Percentiles rank a stretch among this genome's conserved stretches.
Conservation (phyloP, 2,113 vertebrate species). For the Istiophorus platypterus region DNA sequence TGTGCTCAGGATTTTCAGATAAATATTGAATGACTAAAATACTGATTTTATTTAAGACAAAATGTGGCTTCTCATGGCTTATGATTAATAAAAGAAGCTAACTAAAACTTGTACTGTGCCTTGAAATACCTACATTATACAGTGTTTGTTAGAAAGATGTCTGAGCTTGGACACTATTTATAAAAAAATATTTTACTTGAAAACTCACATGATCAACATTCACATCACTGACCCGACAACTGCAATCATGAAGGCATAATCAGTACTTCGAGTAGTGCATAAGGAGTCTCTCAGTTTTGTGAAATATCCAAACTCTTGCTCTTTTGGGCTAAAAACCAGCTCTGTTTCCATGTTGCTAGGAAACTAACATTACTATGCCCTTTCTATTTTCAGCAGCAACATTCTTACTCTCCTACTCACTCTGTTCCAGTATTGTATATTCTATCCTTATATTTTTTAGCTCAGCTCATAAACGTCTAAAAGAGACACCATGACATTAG, state of each 20-base stretch:
- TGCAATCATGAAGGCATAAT: constrained; percentile 30
- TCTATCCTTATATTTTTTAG: constrained; percentile 1
- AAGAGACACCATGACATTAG: constrained; percentile 3
- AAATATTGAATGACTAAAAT: constrained; percentile 65
- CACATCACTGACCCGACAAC: constrained; percentile 36
- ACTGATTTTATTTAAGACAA: constrained; percentile 60
- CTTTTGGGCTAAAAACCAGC: neutral
- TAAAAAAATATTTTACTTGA: constrained; percentile 65
- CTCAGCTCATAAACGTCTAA: constrained; percentile 20
- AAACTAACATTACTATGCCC: constrained; percentile 59
- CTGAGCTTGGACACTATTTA: constrained; percentile 15
- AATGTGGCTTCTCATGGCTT: constrained; percentile 66
- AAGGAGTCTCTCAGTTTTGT: constrained; percentile 37
- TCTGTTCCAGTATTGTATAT: constrained; percentile 11
- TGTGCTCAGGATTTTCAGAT: constrained; percentile 85
- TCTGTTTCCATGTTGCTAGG: constrained; percentile 73
- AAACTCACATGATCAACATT: constrained; percentile 56
- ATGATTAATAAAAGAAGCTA: constrained; percentile 75
- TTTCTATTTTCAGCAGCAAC: constrained; percentile 67
- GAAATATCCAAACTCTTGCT: constrained; percentile 15
- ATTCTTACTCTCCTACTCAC: constrained; percentile 42
- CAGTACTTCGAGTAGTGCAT: constrained; percentile 37
- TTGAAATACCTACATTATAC: constrained; percentile 9
- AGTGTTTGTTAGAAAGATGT: neutral
- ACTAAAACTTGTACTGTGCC: constrained; percentile 23